These are phyloP conservation scores for Caenorhabditis sp. DNA, from an alignment of 2,888 invertebrate species.

Conservation along the genomic window DNA sequence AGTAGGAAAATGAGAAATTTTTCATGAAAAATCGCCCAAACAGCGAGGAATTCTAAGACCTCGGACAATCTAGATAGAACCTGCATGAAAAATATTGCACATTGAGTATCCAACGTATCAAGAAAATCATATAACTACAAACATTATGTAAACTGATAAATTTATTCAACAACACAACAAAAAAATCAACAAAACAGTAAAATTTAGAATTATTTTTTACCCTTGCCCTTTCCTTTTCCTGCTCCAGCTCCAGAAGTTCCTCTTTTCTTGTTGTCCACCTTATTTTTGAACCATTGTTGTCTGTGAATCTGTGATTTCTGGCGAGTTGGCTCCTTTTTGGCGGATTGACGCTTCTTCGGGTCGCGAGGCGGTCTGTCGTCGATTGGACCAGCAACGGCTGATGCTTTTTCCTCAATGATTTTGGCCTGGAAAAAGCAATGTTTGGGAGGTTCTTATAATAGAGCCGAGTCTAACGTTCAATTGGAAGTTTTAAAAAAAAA, in stretches of 20 bases:
- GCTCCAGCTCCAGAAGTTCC: constrained; percentile 18
- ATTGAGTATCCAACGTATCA: not conserved
- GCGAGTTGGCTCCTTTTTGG: constrained; percentile 35
- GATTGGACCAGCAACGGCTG: constrained; percentile 44
- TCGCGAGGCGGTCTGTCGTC: constrained; percentile 15
- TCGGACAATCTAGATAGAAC: not conserved
- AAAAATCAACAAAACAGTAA: constrained; percentile 13
- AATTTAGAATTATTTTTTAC: constrained; percentile 13
- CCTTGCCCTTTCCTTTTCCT: constrained; percentile 27
- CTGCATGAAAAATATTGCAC: not conserved
- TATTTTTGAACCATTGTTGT: constrained; percentile 53
- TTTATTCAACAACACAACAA: constrained; percentile 17
- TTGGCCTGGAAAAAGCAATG: constrained; percentile 50
- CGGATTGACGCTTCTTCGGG: not conserved
- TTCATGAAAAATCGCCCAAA: not conserved
- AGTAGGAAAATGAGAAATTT: not conserved
- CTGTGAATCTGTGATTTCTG: constrained; percentile 59
- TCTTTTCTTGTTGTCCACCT: constrained; percentile 48
- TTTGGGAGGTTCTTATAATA: no score
- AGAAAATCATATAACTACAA: not conserved
- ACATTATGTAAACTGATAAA: not conserved
- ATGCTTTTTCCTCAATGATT: constrained; percentile 53
- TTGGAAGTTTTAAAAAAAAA: no score
- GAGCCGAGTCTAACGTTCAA: no score
- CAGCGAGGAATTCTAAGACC: not conserved